Conservation (phyloP, 1,140 invertebrate species). For the Trissolcus basalis region DNA sequence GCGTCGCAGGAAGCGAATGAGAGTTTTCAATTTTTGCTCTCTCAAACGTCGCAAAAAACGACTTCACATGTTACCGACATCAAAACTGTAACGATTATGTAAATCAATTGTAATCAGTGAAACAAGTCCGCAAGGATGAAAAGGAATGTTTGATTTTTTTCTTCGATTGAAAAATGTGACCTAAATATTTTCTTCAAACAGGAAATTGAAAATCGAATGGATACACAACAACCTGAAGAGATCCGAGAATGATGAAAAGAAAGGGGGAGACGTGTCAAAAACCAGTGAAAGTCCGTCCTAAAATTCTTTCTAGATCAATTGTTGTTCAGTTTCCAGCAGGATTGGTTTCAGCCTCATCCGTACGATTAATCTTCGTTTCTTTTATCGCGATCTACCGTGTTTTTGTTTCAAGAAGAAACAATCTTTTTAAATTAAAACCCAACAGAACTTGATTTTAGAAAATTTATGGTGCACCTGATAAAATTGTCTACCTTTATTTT, state of each 20-base stretch:
- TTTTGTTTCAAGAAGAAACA: too few relatives aligned
- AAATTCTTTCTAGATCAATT: slow-evolving; percentile 33
- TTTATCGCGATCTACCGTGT: background rate
- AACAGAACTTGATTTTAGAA: too few relatives aligned
- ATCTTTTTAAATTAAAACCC: too few relatives aligned
- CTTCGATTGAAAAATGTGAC: slow-evolving; percentile 6
- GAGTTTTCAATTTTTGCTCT: slow-evolving; percentile 24
- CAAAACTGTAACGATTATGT: slow-evolving; percentile 26
- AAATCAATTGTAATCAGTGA: slow-evolving; percentile 24
- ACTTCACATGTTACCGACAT: slow-evolving; percentile 6
- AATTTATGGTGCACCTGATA: too few relatives aligned
- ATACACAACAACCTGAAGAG: slow-evolving; percentile 14
- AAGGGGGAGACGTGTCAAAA: slow-evolving; percentile 38
- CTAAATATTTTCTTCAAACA: slow-evolving; percentile 9
- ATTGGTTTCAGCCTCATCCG: background rate
- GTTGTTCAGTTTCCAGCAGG: slow-evolving; percentile 2
- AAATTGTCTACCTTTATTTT: too few relatives aligned
- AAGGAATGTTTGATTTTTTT: slow-evolving; percentile 17
- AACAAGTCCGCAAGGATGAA: slow-evolving; percentile 13
- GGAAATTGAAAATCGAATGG: background rate
- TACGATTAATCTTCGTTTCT: slow-evolving; percentile 19
- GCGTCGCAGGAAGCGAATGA: slow-evolving; percentile 22
- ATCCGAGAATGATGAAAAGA: slow-evolving; percentile 32
- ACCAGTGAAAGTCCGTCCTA: slow-evolving; percentile 34
- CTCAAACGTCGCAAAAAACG: background rate